Base-by-base conservation (phyloP, 64 coral and sea anemone genomes). In the Stichodactyla helianthus region DNA sequence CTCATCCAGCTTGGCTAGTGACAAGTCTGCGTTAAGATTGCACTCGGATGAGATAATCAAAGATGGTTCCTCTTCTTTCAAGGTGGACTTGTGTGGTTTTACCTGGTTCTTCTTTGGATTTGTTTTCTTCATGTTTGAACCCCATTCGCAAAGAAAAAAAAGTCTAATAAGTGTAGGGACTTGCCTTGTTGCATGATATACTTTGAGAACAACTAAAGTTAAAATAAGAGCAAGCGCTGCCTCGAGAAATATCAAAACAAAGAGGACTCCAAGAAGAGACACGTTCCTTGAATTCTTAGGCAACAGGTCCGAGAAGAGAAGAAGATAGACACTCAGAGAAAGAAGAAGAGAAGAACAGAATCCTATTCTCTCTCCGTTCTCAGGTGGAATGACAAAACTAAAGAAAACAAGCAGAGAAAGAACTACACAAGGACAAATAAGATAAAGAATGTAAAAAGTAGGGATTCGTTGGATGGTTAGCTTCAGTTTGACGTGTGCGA, bases 331-430 rank as follows among this genome's bases (percentile, higher is more conserved):
- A 7, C 86, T 95, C 19, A 95, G 62, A 15, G 93, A 51, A 18
- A 92, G 71, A 64, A 95, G 78, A 50, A 95, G 65, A 9, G 89
- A 87, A 4, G 89, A 88, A 19, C 89, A 88, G 17, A 92, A 82
- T 18, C 93, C 85, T n/a, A 91, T 87, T 22, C 93, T 59, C 52
- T 94, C 93, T 6, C 88, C 88, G n/a, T 85, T 94, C 26, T 94
- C 93, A 16, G 93, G 89, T 27, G 93, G 93, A 55, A 94, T 50
- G 14, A 77, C 28, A 50, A 94, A 94, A n/a, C 88, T 85, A 8
- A 77, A 15, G n/a, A 94, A 82, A 27, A 94, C 82, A 51, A 94
- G 26, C 4, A 76, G 50, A 4, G 88, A 82, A 26, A 89, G 84
- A 59, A 94, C 68, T 10, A 84, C 20, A 31, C 79, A 88, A 8